Evolutionary conservation across 2,113 vertebrate species (phyloP), one percentile per base, ranked within the genome.

Genomic region (Tragulus kanchil): DNA sequence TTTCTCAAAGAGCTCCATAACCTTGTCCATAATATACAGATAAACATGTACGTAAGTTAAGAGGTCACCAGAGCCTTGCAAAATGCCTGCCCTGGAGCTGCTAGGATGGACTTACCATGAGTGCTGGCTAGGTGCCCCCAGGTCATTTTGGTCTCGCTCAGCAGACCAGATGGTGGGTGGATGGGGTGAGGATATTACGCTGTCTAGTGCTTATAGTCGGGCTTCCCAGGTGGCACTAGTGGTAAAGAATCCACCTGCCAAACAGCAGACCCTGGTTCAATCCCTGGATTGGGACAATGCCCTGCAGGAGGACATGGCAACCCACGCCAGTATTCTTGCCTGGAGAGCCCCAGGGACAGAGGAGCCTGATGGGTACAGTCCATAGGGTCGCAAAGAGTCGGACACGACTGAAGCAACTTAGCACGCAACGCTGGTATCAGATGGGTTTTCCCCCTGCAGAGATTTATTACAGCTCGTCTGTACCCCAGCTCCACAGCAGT

Each of bases 51-150:
- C 13, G 21, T 25, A 69, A 50, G 48, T 36, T 58, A 42, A 93
- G 59, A 65, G 58, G 67, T 58, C 14, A 58, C 26, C 36, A 15
- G 21, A 87, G 65, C 12, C 69, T 69, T 52, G 67, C 59, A 61
- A 73, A 78, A 73, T 3, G 36, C 42, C 52, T 84, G 21, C 65
- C 79, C 64, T 48, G 0, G 10, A 25, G 50, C 52, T 36, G 4
- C 36, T 21, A 48, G 54, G 36, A 45, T 7, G 31, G 45, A n/a
- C 17, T 31, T 11, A 8, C 28, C 0, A 0, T 1, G 58, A 14
- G 13, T 8, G 3, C 31, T 31, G 36, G n/a, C 36, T 21, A 65
- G 59, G 42, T 1, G 6, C 31, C 48, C 1, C 31, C 36, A 23
- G 0, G 0, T 28, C 50, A 14, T 62, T 31, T 25, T 19, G 31